Conservation (phyloP, 2,797 vertebrate species). For the Sparidentex hasta region DNA sequence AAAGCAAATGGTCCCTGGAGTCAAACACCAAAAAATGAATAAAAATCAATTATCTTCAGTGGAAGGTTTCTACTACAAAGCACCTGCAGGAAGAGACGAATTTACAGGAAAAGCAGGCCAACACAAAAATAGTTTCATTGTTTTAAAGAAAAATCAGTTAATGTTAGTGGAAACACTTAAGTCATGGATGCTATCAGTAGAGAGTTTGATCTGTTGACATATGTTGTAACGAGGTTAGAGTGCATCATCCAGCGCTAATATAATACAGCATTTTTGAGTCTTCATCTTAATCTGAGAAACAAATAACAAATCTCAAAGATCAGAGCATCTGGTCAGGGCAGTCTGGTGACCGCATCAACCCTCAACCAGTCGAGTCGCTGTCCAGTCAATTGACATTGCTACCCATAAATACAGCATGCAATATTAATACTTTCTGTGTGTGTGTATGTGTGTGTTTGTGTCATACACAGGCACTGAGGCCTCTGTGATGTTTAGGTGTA, state of each 20-base stretch:
- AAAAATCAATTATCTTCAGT: constrained; percentile 28
- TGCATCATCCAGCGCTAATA: not conserved
- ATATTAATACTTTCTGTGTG: constrained; percentile 57
- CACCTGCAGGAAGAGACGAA: constrained; percentile 36
- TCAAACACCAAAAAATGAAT: constrained; percentile 4
- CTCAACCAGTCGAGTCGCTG: constrained; percentile 12
- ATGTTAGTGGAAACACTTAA: not conserved
- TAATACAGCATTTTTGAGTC: not conserved
- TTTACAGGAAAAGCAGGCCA: not conserved
- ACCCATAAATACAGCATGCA: constrained; percentile 50
- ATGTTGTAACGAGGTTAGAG: not conserved
- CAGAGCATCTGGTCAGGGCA: not conserved
- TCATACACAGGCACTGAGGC: not conserved
- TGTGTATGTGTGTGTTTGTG: not conserved
- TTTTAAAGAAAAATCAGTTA: not conserved
- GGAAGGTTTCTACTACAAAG: constrained; percentile 3
- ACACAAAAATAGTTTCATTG: constrained; percentile 10
- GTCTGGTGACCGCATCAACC: not conserved
- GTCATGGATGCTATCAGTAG: not conserved
- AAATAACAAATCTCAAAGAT: constrained; percentile 18
- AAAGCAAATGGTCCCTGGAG: not conserved
- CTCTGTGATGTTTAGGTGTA: not conserved
- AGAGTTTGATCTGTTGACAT: not conserved
- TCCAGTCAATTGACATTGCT: constrained; percentile 37
- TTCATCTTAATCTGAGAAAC: not conserved